phyloP scores from a whole-genome alignment of 2,888 invertebrate genomes.

The Epirrhoe alternata region DNA sequence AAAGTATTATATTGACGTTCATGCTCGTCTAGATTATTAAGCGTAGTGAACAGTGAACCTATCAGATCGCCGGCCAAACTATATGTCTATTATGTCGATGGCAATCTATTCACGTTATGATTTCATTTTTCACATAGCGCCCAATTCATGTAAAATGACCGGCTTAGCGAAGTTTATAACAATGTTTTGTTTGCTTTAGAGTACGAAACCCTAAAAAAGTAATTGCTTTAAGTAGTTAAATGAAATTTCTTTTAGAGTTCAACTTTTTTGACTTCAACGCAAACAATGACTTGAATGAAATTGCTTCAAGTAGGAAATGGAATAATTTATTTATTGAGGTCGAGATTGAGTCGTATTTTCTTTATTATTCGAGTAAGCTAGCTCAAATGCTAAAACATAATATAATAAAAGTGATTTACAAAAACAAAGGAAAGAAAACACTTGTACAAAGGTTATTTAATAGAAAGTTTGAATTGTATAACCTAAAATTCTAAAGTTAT shows the following conservation, averaged over 20 bases:
- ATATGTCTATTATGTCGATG: background rate
- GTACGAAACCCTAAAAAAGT: too few species aligned
- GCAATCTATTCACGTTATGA: conserved; percentile 9
- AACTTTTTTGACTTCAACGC: conserved; percentile 7
- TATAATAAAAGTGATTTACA: background rate
- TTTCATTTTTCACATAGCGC: conserved; percentile 16
- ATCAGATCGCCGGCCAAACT: background rate
- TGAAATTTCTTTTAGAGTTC: background rate
- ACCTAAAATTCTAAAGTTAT: too few species aligned
- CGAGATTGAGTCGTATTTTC: background rate
- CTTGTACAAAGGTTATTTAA: too few species aligned
- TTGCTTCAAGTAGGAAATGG: background rate
- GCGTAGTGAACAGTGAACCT: background rate
- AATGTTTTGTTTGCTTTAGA: too few species aligned
- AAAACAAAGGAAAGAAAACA: background rate
- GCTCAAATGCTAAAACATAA: background rate
- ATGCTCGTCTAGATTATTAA: background rate
- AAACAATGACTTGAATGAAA: conserved; percentile 30
- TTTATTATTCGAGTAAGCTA: background rate
- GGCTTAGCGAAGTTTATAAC: too few species aligned
- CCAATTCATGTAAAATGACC: too few species aligned
- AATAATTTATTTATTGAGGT: conserved; percentile 4
- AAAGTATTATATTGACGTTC: background rate
- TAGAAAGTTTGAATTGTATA: too few species aligned
- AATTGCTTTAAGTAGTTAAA: too few species aligned